Evolutionary conservation across 2,113 vertebrate species (phyloP), one percentile per base, ranked within the genome.

Genomic region (Ictalurus furcatus): DNA sequence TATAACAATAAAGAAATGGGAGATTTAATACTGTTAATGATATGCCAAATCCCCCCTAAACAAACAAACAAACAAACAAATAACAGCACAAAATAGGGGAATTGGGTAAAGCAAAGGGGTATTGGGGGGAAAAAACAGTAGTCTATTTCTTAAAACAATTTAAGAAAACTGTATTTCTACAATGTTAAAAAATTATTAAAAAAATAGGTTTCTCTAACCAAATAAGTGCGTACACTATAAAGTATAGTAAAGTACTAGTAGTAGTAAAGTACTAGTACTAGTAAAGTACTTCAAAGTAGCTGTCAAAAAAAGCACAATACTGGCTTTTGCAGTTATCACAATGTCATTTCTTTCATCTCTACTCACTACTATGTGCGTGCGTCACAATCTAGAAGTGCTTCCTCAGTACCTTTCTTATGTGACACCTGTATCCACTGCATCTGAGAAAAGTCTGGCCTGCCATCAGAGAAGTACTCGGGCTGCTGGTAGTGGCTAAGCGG

Each of bases 381-480:
- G 1, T 48, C 40, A 44, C 58, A 34, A 9, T n/a, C 37, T 30
- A 4, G 17, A 44, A 30, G 63, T 25, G 3, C 28, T 79, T 17
- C n/a, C 13, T 30, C 92, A 93, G 89, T 99, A 99, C 98, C 98
- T 99, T 97, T 99, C 95, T 96, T 98, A 89, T 97, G 95, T 9
- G 94, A 95, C 88, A 94, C 96, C 90, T 97, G 95, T 92, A 97
- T 96, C 94, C 97, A 98, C 93, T 96, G 97, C 92, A 96, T 96
- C 95, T 98, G 96, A 93, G 96, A 95, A 95, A 97, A 97, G 95
- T 97, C 96, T 81, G 96, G 92, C 93, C 97, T 97, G 93, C 96
- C 95, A 92, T 99, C 98, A 34, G 96, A 93, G 93, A 97, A 98
- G 95, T 95, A 98, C 84, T 98, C 97, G 88, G 96, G 96, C 94